phyloP scores from a whole-genome alignment of 37 sponge, comb jelly and placozoan species.

The Beroe ovata region DNA sequence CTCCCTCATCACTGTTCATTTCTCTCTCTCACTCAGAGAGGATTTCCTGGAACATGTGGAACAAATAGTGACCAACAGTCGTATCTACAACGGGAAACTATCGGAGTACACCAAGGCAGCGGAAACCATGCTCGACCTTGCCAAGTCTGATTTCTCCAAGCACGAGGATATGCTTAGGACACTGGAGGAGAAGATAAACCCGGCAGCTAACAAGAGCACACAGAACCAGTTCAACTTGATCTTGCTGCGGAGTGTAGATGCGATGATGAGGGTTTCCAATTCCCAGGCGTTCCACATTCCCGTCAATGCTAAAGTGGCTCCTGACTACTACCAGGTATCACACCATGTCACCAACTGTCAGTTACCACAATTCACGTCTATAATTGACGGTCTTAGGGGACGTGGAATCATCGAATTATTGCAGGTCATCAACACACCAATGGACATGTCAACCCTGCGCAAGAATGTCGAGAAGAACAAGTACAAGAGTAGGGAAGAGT shows the following conservation, averaged over 20 bases:
- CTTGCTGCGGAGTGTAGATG: constrained; percentile 32
- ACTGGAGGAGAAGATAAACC: constrained; percentile 66
- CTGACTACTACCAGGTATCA: constrained; percentile 67
- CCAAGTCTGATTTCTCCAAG: constrained; percentile 11
- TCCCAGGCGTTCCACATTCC: constrained; percentile 62
- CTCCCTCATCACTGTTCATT: too few relatives aligned
- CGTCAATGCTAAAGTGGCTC: constrained; percentile 61
- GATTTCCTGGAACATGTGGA: constrained; percentile 72
- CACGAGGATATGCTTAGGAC: constrained; percentile 29
- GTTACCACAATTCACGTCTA: too few relatives aligned
- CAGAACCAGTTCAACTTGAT: constrained; percentile 65
- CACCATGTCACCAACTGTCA: too few relatives aligned
- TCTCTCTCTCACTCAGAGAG: constrained; percentile 3
- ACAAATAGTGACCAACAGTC: constrained; percentile 88
- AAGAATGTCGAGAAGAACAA: constrained; percentile 64
- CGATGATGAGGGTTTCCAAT: constrained; percentile 41
- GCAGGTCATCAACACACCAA: constrained; percentile 37
- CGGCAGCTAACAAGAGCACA: constrained; percentile 61
- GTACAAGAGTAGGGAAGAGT: constrained; percentile 41
- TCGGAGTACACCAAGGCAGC: constrained; percentile 64
- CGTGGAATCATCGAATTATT: neutral
- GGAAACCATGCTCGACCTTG: constrained; percentile 40
- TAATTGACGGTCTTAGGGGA: too few relatives aligned
- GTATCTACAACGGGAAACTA: constrained; percentile 84
- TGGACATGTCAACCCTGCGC: constrained; percentile 28